A percentile compares a stretch with the other conserved stretches of the same genome.
phyloP scores from a whole-genome alignment of 2,888 invertebrate species.

The Nemotelus pantherinus region DNA sequence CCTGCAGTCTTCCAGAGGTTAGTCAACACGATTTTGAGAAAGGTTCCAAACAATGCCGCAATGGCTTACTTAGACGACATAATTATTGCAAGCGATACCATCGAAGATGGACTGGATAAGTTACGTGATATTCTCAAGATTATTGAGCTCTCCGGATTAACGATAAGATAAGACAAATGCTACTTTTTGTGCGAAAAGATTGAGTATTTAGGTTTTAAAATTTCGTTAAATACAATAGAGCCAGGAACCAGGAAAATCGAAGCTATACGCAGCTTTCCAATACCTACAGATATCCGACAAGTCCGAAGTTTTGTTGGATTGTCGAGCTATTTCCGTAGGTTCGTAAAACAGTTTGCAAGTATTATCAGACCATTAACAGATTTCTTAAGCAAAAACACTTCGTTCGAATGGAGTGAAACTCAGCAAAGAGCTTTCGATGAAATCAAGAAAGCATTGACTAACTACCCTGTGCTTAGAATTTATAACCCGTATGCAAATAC shows the following conservation, averaged over 20 bases:
- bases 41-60: slow-evolving; percentile 37
- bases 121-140: not conserved
- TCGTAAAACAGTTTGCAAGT: slow-evolving; percentile 9
- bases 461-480: slow-evolving; percentile 31
- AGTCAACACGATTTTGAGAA: slow-evolving; percentile 46
- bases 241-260: not conserved
- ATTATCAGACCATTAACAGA: slow-evolving; percentile 26
- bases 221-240: not conserved
- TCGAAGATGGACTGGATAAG: slow-evolving; percentile 47
- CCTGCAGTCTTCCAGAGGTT: slow-evolving; percentile 4
- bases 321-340: slow-evolving; percentile 20
- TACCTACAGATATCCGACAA: not conserved
- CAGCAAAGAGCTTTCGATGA: slow-evolving; percentile 18
- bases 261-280: slow-evolving; percentile 6
- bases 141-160: not conserved
- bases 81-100: slow-evolving; percentile 15
- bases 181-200: not conserved
- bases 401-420: not conserved
- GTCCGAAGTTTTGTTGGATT: slow-evolving; percentile 29
- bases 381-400: slow-evolving; percentile 19
- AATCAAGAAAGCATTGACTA: slow-evolving; percentile 6
- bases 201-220: slow-evolving; percentile 15
- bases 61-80: slow-evolving; percentile 48
- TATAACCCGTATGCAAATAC: slow-evolving; percentile 37
- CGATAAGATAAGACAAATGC: not conserved